A percentile compares a stretch with the other conserved stretches of the same genome.
These are phyloP conservation scores for Asteroscopus sphinx DNA, from an alignment of 2,888 invertebrate species.

Conservation along the genomic window DNA sequence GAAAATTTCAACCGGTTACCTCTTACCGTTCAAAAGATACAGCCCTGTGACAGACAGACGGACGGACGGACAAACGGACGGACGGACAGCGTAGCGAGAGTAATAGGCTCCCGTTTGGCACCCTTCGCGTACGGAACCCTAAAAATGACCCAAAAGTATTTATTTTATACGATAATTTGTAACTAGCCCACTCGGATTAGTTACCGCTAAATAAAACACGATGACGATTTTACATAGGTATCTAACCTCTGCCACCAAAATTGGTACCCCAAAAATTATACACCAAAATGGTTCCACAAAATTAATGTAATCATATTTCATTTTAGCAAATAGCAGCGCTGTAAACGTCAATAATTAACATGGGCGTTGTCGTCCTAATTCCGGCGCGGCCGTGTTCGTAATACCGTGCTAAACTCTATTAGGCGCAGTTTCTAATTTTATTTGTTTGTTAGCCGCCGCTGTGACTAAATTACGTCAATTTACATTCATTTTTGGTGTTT, in stretches of 20 bases:
- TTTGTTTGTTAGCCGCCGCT: conserved; percentile 28
- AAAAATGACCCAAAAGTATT: no score
- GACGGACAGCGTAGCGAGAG: no score
- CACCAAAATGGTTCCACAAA: background rate
- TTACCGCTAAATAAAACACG: background rate
- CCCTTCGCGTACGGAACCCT: no score
- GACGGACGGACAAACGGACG: no score
- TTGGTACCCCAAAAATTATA: background rate
- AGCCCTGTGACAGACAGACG: no score
- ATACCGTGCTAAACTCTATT: conserved; percentile 9
- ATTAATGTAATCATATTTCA: conserved; percentile 20
- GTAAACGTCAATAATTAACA: conserved; percentile 16
- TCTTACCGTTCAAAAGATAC: no score
- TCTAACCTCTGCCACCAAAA: background rate
- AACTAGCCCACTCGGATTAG: no score
- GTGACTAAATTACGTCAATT: conserved; percentile 29
- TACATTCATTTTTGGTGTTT: conserved; percentile 34
- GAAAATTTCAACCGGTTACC: no score
- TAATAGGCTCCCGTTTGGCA: no score
- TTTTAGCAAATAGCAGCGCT: conserved; percentile 6
- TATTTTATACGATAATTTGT: no score
- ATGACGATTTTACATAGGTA: background rate
- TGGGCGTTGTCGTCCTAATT: conserved; percentile 9
- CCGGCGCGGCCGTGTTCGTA: conserved; percentile 16
- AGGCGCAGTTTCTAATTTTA: conserved; percentile 38